phyloP scores from a whole-genome alignment of 2,797 vertebrate species.

The Chlorospingus semifuscus region DNA sequence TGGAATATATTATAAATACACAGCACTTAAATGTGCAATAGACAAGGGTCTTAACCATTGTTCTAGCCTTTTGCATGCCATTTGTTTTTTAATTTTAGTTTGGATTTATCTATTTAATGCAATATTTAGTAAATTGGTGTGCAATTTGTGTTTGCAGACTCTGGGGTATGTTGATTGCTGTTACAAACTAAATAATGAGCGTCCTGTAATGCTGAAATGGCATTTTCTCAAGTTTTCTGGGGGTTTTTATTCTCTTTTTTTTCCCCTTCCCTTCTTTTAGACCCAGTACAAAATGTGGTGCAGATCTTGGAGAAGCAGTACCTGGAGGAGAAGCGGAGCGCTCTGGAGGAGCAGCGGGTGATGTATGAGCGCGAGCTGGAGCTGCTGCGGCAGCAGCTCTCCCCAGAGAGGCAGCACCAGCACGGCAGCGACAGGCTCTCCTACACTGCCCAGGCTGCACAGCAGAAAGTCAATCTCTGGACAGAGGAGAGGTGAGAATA shows the following conservation, averaged over 20 bases:
- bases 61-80: background rate
- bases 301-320: slow-evolving; percentile 97
- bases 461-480: slow-evolving; percentile 91
- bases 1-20: background rate
- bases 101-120: background rate
- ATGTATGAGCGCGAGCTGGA: slow-evolving; percentile 96
- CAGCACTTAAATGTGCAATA: background rate
- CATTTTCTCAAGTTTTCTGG: background rate
- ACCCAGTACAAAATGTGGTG: slow-evolving; percentile 95
- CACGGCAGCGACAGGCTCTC: slow-evolving; percentile 83
- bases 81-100: background rate
- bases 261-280: slow-evolving; percentile 33
- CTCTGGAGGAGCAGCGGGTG: slow-evolving; percentile 93
- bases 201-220: background rate
- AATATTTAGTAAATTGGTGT: background rate
- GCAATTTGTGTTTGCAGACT: background rate
- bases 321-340: slow-evolving; percentile 91
- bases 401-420: slow-evolving; percentile 88
- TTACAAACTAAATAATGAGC: background rate
- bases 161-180: background rate
- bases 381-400: slow-evolving; percentile 91
- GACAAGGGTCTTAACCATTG: background rate
- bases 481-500: slow-evolving; percentile 89
- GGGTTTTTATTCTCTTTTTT: fast-evolving
- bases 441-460: slow-evolving; percentile 82